These are phyloP conservation scores for Atethmia centrago DNA, from an alignment of 2,888 invertebrate species.

Conservation along the genomic window DNA sequence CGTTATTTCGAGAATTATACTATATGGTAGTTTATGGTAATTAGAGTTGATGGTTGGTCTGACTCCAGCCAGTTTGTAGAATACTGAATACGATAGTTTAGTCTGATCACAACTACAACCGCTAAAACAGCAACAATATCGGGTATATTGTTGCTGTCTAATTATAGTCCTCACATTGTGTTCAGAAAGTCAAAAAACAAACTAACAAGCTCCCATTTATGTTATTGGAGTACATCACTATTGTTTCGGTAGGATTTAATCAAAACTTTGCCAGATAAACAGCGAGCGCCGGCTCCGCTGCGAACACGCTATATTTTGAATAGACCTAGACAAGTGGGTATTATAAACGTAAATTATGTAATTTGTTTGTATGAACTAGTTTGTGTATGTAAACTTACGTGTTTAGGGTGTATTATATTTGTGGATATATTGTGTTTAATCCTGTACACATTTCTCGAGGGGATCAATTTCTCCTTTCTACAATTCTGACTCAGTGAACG, in stretches of 20 bases:
- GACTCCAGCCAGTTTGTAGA: not conserved
- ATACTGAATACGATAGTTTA: not conserved
- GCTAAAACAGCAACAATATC: slow-evolving; percentile 1
- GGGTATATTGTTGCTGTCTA: no score
- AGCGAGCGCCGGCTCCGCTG: slow-evolving; percentile 24
- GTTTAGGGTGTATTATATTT: not conserved
- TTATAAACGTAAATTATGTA: slow-evolving; percentile 52
- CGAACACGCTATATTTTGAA: slow-evolving; percentile 36
- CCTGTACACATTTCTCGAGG: no score
- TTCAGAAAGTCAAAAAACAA: slow-evolving; percentile 44
- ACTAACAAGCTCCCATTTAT: slow-evolving; percentile 52
- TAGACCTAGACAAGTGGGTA: slow-evolving; percentile 49
- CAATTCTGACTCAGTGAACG: not conserved
- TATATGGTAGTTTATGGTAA: not conserved
- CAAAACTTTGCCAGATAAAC: slow-evolving; percentile 61
- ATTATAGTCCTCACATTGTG: slow-evolving; percentile 13
- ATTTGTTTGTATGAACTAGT: slow-evolving; percentile 38
- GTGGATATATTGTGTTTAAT: not conserved
- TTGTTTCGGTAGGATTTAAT: slow-evolving; percentile 59
- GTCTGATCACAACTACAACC: not conserved
- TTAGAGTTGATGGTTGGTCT: slow-evolving; percentile 1
- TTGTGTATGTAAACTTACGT: not conserved
- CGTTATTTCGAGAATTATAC: not conserved
- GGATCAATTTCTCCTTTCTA: not conserved
- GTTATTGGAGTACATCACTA: slow-evolving; percentile 54